Conservation (phyloP, 2,113 vertebrate species). For the Xerus inauris region DNA sequence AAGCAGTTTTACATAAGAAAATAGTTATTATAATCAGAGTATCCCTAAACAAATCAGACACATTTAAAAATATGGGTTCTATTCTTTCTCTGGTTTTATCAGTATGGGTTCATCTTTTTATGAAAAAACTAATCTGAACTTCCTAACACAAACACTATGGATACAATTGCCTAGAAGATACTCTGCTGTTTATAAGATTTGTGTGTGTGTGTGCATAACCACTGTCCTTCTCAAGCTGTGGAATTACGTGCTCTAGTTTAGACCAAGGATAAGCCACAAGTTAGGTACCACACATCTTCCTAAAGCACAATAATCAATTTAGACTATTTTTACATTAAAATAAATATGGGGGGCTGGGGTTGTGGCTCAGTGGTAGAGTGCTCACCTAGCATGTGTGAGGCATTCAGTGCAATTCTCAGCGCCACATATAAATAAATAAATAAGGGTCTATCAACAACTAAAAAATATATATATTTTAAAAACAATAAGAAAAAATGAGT, state of each 20-base stretch:
- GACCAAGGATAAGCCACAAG: background rate
- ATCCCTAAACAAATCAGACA: background rate
- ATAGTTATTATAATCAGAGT: background rate
- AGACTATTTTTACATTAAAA: constrained; percentile 44
- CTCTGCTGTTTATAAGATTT: background rate
- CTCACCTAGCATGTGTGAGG: too few relatives aligned
- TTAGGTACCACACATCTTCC: background rate
- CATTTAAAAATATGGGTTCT: background rate
- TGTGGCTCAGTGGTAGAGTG: too few relatives aligned
- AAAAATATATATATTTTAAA: too few relatives aligned
- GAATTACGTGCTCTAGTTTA: background rate
- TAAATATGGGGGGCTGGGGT: background rate
- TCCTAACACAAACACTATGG: background rate
- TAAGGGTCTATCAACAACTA: too few relatives aligned
- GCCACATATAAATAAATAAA: too few relatives aligned
- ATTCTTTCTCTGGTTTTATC: background rate
- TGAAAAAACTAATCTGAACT: constrained; percentile 19
- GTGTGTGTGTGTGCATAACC: background rate
- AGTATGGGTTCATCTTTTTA: background rate
- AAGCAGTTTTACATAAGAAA: constrained; percentile 8
- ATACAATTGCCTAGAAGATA: background rate
- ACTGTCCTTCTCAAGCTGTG: background rate
- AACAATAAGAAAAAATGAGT: background rate
- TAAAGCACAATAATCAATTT: background rate
- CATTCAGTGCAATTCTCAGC: too few relatives aligned